Percentiles rank a stretch among this genome's conserved stretches.
phyloP scores from a whole-genome alignment of 2,888 invertebrate species.

The Chalcosyrphus nemorum region DNA sequence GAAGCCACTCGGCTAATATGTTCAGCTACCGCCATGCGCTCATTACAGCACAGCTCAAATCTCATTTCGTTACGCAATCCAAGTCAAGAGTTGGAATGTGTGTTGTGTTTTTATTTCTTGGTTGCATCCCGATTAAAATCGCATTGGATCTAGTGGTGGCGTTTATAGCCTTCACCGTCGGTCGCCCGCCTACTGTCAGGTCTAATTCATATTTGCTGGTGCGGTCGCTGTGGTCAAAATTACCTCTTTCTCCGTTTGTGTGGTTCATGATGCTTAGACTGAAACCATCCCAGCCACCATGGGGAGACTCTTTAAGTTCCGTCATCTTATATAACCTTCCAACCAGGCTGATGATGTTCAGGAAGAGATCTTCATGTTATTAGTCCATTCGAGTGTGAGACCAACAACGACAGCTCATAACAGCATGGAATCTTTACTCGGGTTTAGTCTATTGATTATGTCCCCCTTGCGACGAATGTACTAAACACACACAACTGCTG shows the following conservation, averaged over 20 bases:
- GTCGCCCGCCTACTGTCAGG: constrained; percentile 47
- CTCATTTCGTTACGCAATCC: constrained; percentile 56
- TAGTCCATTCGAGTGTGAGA: constrained; percentile 45
- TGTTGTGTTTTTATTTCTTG: constrained; percentile 11
- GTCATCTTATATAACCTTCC: constrained; percentile 46
- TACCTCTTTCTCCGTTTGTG: not conserved
- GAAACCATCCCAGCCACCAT: not conserved
- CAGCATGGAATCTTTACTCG: not conserved
- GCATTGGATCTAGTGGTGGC: constrained; percentile 16
- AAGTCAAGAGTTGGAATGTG: constrained; percentile 4
- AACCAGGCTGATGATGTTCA: constrained; percentile 29
- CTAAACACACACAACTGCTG: not conserved
- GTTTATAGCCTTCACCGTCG: constrained; percentile 46
- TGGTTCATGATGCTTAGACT: not conserved
- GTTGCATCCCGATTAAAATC: constrained; percentile 17
- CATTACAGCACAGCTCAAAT: constrained; percentile 27
- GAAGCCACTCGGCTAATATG: not conserved
- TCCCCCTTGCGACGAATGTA: not conserved
- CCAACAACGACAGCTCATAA: constrained; percentile 13
- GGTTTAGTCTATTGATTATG: constrained; percentile 11
- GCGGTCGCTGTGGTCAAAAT: constrained; percentile 39
- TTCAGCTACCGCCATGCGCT: constrained; percentile 4
- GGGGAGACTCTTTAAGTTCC: constrained; percentile 9
- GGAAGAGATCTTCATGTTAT: constrained; percentile 48
- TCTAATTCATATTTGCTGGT: constrained; percentile 35